Conservation (phyloP, 2,888 invertebrate genomes). For the Ernsta delagoae region DNA sequence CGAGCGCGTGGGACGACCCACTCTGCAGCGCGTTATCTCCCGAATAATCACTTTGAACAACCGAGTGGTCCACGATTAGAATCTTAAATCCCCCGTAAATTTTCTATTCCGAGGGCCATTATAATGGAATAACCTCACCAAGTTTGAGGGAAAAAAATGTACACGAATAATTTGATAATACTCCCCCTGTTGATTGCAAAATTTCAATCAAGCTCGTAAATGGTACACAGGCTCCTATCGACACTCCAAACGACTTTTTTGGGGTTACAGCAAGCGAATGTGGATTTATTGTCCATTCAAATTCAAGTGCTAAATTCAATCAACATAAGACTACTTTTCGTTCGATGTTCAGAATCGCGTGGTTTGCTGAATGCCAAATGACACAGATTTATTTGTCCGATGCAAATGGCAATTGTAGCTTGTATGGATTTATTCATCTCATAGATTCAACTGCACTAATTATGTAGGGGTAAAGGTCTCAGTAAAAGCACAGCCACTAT, state of each 20-base stretch:
- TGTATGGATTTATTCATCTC: slow-evolving; percentile 69
- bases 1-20: slow-evolving; percentile 71
- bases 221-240: slow-evolving; percentile 80
- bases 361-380: slow-evolving; percentile 69
- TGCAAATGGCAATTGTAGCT: slow-evolving; percentile 74
- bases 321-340: slow-evolving; percentile 50
- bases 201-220: slow-evolving; percentile 84
- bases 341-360: slow-evolving; percentile 46
- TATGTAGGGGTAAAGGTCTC: slow-evolving; percentile 70
- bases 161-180: slow-evolving; percentile 82
- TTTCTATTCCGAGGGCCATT: slow-evolving; percentile 75
- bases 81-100: slow-evolving; percentile 83
- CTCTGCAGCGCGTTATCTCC: slow-evolving; percentile 72
- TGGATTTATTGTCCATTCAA: slow-evolving; percentile 43
- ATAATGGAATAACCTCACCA: slow-evolving; percentile 74
- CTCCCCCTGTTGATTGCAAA: slow-evolving; percentile 83
- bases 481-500: slow-evolving; percentile 54
- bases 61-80: slow-evolving; percentile 77
- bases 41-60: slow-evolving; percentile 82
- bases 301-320: slow-evolving; percentile 50
- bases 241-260: slow-evolving; percentile 80
- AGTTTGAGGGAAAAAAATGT: slow-evolving; percentile 75
- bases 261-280: slow-evolving; percentile 62
- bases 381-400: slow-evolving; percentile 81
- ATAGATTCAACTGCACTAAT: slow-evolving; percentile 65